A percentile compares a stretch with the other conserved stretches of the same genome.
Conservation (phyloP, 2,113 vertebrate species). For the Sylvietta virens region DNA sequence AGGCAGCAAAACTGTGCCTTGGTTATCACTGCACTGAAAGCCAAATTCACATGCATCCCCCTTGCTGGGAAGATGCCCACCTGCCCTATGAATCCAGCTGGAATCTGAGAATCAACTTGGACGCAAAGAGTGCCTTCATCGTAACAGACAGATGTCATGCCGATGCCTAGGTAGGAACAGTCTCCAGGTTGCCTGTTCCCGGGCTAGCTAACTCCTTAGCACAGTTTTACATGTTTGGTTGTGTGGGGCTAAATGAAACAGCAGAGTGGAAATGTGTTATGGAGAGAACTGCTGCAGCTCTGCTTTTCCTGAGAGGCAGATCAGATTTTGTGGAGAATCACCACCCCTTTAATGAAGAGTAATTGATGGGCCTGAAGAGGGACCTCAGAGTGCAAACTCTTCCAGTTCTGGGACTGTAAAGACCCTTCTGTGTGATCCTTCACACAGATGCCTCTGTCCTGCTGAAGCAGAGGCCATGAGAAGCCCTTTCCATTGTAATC, state of each 20-base stretch:
- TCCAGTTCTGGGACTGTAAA: not conserved
- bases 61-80: not conserved
- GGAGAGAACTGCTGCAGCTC: not conserved
- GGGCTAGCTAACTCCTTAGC: not conserved
- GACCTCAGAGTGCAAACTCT: not conserved
- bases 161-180: not conserved
- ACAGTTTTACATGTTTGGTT: not conserved
- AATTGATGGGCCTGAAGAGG: not conserved
- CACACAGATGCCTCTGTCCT: slow-evolving; percentile 12
- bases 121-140: not conserved
- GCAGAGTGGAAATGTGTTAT: not conserved
- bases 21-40: not conserved
- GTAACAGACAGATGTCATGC: not conserved
- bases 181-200: not conserved
- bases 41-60: too few species aligned
- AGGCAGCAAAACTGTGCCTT: not conserved
- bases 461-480: not conserved
- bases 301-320: not conserved
- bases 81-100: not conserved
- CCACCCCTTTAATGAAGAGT: not conserved
- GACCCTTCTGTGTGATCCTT: slow-evolving; percentile 18
- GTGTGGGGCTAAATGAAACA: not conserved
- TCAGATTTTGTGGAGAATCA: slow-evolving; percentile 14
- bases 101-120: not conserved
- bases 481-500: not conserved